Conservation (phyloP, 2,113 vertebrate species). For the Setophaga kirtlandii region DNA sequence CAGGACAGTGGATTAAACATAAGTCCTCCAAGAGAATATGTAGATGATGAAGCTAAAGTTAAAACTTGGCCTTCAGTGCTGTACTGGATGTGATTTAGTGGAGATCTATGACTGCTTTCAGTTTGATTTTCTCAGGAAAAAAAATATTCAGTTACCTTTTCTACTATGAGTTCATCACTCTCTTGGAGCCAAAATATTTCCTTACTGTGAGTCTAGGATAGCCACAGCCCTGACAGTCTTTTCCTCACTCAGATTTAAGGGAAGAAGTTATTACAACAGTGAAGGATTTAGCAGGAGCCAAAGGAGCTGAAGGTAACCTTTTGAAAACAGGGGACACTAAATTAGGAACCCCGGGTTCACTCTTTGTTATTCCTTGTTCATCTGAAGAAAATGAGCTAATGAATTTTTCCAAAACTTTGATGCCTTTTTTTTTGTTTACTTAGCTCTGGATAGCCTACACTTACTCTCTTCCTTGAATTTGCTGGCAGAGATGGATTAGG, state of each 20-base stretch:
- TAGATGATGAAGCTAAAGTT: background rate
- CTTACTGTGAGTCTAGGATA: background rate
- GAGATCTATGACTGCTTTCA: background rate
- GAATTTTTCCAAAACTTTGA: slow-evolving; percentile 3
- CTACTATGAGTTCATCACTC: background rate
- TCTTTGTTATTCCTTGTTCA: background rate
- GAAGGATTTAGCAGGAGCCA: background rate
- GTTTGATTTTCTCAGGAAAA: background rate
- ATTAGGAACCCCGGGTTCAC: background rate
- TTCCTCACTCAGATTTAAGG: background rate
- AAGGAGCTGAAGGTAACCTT: background rate
- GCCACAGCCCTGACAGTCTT: background rate
- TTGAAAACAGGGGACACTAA: background rate
- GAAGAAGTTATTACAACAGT: background rate
- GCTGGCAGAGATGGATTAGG: slow-evolving; percentile 24
- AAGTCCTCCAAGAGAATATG: rapidly evolving
- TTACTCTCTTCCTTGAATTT: slow-evolving; percentile 31
- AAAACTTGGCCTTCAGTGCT: background rate
- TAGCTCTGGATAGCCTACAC: background rate
- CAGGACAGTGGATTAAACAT: background rate
- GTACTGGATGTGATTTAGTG: background rate
- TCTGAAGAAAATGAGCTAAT: background rate
- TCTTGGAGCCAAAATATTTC: background rate
- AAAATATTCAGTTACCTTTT: background rate
- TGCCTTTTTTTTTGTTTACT: slow-evolving; percentile 36